These are phyloP conservation scores for Ommatoiulus sabulosus DNA, from an alignment of 2,888 invertebrate genomes.

Conservation along the genomic window DNA sequence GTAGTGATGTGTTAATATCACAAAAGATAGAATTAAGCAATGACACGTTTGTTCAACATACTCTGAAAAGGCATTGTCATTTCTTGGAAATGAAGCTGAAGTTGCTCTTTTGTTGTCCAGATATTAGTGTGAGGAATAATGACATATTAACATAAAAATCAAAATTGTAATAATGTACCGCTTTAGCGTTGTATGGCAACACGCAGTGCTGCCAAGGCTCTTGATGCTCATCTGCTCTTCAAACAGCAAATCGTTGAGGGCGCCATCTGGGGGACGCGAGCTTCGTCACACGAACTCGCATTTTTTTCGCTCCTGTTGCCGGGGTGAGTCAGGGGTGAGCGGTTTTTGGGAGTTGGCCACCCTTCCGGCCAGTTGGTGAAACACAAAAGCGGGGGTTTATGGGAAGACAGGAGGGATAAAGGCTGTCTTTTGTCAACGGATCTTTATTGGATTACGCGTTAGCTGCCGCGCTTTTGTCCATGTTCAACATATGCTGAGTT, in stretches of 20 bases:
- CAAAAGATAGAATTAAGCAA: too few species aligned
- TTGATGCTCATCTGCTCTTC: too few species aligned
- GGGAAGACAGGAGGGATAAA: conserved; percentile 40
- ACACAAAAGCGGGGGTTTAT: conserved; percentile 39
- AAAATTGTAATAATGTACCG: too few species aligned
- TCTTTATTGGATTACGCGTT: conserved; percentile 43
- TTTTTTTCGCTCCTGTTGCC: neutral
- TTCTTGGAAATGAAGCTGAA: too few species aligned
- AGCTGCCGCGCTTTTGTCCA: conserved; percentile 30
- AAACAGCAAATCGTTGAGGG: neutral
- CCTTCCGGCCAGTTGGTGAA: conserved; percentile 43
- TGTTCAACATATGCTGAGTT: conserved; percentile 19
- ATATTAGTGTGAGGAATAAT: too few species aligned
- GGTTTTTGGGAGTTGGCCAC: conserved; percentile 22
- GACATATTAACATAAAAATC: too few species aligned
- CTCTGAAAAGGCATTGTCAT: too few species aligned
- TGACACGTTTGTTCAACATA: too few species aligned
- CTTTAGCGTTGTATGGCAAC: too few species aligned
- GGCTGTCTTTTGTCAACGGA: conserved; percentile 35
- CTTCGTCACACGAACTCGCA: neutral
- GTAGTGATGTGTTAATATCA: too few species aligned
- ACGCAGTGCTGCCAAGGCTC: too few species aligned
- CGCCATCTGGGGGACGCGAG: neutral
- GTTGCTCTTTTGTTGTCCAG: too few species aligned
- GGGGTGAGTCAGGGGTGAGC: conserved; percentile 23